Conservation (phyloP, 1,140 invertebrate species). For the Caenorhabditis inopinata region DNA sequence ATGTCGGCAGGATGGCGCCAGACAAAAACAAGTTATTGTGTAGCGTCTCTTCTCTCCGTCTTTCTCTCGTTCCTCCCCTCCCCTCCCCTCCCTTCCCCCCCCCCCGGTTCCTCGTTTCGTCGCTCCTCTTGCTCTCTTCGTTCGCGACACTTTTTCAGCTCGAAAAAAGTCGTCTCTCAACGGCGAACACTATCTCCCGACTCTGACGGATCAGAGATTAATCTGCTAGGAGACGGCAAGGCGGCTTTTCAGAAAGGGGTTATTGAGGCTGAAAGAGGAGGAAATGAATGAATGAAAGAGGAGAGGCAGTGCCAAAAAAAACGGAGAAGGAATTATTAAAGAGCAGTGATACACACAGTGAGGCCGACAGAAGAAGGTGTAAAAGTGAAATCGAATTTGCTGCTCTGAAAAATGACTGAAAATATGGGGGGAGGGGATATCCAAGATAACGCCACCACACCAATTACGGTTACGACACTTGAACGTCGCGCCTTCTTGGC, state of each 20-base stretch:
- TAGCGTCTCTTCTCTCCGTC: neutral
- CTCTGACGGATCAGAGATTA: neutral
- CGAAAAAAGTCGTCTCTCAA: neutral
- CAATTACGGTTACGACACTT: too few relatives aligned
- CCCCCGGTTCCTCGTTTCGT: too few relatives aligned
- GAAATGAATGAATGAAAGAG: neutral
- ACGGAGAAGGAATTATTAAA: too few relatives aligned
- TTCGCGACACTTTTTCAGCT: neutral
- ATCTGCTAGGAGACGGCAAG: neutral
- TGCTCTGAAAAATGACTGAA: too few relatives aligned
- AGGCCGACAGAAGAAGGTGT: too few relatives aligned
- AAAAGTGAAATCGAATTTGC: too few relatives aligned
- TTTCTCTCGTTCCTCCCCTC: too few relatives aligned
- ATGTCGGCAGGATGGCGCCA: neutral
- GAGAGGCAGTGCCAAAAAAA: neutral
- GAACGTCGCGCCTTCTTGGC: too few relatives aligned
- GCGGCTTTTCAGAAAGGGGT: neutral
- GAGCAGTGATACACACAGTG: too few relatives aligned
- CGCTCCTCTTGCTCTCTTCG: neutral
- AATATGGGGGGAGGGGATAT: too few relatives aligned
- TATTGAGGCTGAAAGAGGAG: conserved; percentile 13
- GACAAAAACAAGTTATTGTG: conserved; percentile 3
- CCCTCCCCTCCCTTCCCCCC: too few relatives aligned
- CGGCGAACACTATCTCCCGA: neutral
- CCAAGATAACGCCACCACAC: too few relatives aligned